Base-by-base conservation (phyloP, 2,797 vertebrate genomes). In the Aselliscus stoliczkanus region DNA sequence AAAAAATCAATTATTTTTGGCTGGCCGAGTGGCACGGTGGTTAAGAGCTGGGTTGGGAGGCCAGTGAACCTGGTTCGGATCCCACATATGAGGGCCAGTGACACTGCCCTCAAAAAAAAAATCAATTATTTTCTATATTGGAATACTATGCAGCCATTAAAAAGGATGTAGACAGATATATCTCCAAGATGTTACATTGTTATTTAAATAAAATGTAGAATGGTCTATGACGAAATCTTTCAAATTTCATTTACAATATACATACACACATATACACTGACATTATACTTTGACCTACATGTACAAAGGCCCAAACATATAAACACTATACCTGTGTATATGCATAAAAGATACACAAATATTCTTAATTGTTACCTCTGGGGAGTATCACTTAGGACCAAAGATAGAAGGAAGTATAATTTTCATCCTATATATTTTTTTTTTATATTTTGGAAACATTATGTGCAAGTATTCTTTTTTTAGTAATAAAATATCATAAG, bases 371-470 rank as follows among this genome's bases (percentile, higher is more conserved):
- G 25, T 94, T 87, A 62, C 23, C 8, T 69, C 31, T 76, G 25
- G 21, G 15, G n/a, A 75, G 39, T 76, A 94, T 54, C n/a, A 67
- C 4, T 69, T 96, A 31, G 4, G 39, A 44, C 56, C 25, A 62
- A 15, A 5, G 2, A 82, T 58, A 73, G 11, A 88, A 75, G 21
- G 7, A 91, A 65, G 7, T 47, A 34, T 54, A 64, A 6, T 64
- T 88, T 69, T 93, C 11, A 64, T 91, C 14, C 15, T 39, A n/a
- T 37, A n/a, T 29, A 3, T 44, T 60, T 81, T 69, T 44, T 60
- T 81, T 69, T 50, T 11, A 70, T 72, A 65, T 79, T 90, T 92
- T 96, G 14, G 58, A 94, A 92, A 67, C 85, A 13, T 81, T 95
- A 64, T 60, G 31, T 90, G 13, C 23, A 77, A 89, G 31, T 84